phyloP scores from a whole-genome alignment of 2,888 invertebrate species.

The Caenorhabditis panamensis region DNA sequence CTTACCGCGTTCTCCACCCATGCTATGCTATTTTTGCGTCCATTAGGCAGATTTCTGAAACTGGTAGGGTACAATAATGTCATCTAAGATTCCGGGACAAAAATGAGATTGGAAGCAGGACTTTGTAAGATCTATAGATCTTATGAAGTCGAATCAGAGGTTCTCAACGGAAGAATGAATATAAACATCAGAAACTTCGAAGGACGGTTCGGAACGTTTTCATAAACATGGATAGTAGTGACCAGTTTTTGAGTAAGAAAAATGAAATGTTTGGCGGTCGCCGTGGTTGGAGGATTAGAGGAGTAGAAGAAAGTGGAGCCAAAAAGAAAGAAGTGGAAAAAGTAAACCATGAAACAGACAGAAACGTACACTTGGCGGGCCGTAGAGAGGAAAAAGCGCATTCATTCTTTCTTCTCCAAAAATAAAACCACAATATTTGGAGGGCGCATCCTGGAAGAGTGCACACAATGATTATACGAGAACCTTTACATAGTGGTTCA shows the following conservation, averaged over 20 bases:
- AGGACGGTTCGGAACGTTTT: too few relatives aligned
- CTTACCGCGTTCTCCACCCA: slow-evolving; percentile 50
- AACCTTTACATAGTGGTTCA: slow-evolving; percentile 1
- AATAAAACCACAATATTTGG: slow-evolving; percentile 6
- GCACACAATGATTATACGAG: slow-evolving; percentile 16
- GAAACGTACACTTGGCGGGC: not conserved
- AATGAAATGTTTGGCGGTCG: slow-evolving; percentile 18
- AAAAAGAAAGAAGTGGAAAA: not conserved
- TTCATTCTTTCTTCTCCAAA: not conserved
- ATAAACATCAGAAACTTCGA: too few relatives aligned
- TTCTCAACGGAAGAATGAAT: too few relatives aligned
- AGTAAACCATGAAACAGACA: not conserved
- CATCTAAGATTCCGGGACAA: not conserved
- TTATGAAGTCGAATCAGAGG: too few relatives aligned
- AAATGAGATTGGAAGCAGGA: too few relatives aligned
- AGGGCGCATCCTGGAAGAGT: not conserved
- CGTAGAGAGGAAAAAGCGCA: not conserved
- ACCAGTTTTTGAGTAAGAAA: slow-evolving; percentile 40
- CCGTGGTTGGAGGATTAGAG: slow-evolving; percentile 34
- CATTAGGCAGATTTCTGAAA: slow-evolving; percentile 15
- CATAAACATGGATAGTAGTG: not conserved
- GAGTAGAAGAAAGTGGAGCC: not conserved
- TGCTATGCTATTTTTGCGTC: not conserved
- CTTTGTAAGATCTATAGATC: too few relatives aligned
- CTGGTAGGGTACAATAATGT: not conserved